Base-by-base conservation (phyloP, 2,888 invertebrate species). In the Hypomecis atomaria region DNA sequence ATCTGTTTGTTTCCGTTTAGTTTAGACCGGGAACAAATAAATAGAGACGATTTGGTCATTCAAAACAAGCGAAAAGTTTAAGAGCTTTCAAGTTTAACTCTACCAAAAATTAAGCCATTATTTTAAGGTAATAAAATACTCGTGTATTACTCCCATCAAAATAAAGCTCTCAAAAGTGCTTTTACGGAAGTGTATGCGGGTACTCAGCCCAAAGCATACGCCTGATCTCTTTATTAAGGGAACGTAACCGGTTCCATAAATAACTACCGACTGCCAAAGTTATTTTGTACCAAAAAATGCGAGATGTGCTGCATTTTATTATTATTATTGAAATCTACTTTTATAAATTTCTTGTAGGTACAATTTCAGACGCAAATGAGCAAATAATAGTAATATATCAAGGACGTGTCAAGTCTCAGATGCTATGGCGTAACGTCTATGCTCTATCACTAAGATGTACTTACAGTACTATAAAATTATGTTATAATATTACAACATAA, bases 41-140 rank as follows among this genome's bases (percentile, higher is more conserved):
- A 45, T 55, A 65, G 56, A 37, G 7, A 50, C 23, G 44, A 54
- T 42, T 54, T 67, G 23, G 8, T 59, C 34, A 61, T 44, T 59
- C 42, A 56, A 3, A 61, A 60, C 34, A 53, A 36, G 34, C n/a
- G 37, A 0, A 13, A 62, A 52, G 53, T 49, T 56, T 11, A 56
- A 42, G 49, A 47, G 5, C 37, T n/a, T n/a, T n/a, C n/a, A n/a
- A n/a, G n/a, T n/a, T n/a, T n/a, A n/a, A n/a, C n/a, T n/a, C n/a
- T n/a, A n/a, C n/a, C n/a, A 34, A 10, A 33, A 33, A 4, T n/a
- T 2, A 10, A 34, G 8, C 23, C n/a, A n/a, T 56, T 52, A 38
- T 45, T 55, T 40, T 42, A 34, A 23, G 40, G 67, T 42, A 62
- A 65, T 45, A 54, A 54, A 54, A 69, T 71, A 69, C 48, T 61